Conservation (phyloP, 2,113 vertebrate species). For the Sterna hirundo region DNA sequence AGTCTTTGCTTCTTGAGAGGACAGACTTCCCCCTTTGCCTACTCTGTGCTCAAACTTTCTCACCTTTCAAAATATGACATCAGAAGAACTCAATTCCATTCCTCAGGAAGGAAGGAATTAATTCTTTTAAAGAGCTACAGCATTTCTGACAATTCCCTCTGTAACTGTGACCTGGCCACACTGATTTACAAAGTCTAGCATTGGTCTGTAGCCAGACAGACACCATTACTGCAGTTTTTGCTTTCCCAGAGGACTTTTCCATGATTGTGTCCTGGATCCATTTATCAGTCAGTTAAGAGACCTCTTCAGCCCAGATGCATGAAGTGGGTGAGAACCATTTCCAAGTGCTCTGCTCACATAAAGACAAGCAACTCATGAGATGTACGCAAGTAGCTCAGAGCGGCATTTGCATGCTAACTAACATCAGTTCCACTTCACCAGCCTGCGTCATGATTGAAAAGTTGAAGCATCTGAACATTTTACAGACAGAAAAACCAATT, state of each 20-base stretch:
- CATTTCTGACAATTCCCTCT: neutral
- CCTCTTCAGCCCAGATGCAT: neutral
- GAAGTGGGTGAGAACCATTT: neutral
- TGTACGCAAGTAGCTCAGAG: neutral
- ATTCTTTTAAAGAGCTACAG: neutral
- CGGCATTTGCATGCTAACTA: neutral
- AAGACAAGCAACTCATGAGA: neutral
- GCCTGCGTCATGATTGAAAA: neutral
- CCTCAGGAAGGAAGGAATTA: neutral
- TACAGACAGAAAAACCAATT: neutral
- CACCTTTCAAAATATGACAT: neutral
- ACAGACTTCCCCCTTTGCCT: neutral
- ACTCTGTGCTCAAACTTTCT: neutral
- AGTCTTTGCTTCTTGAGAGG: neutral
- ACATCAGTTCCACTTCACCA: neutral
- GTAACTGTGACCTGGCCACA: neutral
- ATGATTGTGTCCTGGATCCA: neutral
- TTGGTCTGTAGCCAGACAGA: neutral
- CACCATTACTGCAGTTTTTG: neutral
- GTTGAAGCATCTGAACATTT: neutral
- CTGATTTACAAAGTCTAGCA: neutral
- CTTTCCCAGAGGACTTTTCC: neutral
- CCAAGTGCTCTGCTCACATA: neutral
- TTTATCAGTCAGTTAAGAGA: neutral
- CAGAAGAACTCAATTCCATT: neutral